Conservation (phyloP, 2,113 vertebrate genomes). For the Garra rufa region DNA sequence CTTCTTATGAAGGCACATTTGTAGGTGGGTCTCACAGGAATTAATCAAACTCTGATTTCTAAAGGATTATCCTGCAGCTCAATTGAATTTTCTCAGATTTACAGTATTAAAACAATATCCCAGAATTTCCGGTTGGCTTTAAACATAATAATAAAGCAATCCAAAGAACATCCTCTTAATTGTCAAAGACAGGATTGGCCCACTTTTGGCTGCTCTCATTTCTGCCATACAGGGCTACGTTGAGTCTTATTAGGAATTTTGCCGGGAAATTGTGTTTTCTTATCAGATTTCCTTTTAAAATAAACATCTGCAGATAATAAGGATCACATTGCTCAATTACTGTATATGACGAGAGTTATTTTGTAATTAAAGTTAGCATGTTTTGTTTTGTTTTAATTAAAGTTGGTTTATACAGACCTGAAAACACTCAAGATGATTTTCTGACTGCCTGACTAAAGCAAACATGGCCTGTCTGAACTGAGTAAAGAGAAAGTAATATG, state of each 20-base stretch:
- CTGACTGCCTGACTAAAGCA: constrained; percentile 1
- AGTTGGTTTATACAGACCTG: neutral
- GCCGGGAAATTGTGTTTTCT: neutral
- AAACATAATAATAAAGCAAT: constrained; percentile 54
- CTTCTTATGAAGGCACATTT: neutral
- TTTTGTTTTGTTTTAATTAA: constrained; percentile 3
- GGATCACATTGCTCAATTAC: constrained; percentile 7
- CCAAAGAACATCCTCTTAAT: constrained; percentile 59
- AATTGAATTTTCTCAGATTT: constrained; percentile 40
- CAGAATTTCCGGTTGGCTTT: constrained; percentile 51
- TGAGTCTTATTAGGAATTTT: neutral
- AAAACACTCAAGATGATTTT: neutral
- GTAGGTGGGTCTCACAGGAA: constrained; percentile 44
- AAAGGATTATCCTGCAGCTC: constrained; percentile 45
- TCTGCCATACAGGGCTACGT: neutral
- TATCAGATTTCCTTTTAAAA: constrained; percentile 11
- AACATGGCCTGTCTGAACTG: constrained; percentile 17
- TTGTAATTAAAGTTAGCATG: neutral
- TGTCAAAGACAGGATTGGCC: constrained; percentile 69
- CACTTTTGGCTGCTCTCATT: constrained; percentile 55
- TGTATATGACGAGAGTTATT: neutral
- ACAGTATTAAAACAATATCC: constrained; percentile 55
- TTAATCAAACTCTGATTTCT: constrained; percentile 53
- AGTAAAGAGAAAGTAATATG: neutral
- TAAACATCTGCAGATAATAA: constrained; percentile 14